Evolutionary conservation across 2,113 vertebrate species (phyloP).

Genomic region (Pelecanoides urinatrix): DNA sequence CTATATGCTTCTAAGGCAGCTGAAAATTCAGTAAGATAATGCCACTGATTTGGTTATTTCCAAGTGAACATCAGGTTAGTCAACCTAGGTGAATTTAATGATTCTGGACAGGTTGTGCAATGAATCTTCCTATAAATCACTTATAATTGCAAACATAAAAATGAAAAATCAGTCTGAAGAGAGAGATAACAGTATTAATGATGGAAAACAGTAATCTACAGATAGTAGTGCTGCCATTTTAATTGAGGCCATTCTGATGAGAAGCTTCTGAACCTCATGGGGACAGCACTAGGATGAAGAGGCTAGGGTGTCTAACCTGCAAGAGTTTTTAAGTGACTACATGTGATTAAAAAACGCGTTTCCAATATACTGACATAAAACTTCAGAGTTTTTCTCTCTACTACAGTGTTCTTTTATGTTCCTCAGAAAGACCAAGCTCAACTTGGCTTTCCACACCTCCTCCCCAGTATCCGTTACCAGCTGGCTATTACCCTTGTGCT

Average conservation of each 20-base stretch:
- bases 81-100: constrained; percentile 90
- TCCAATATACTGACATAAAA: constrained; percentile 3
- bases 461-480: not conserved
- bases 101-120: constrained; percentile 80
- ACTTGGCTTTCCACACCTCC: not conserved
- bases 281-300: constrained; percentile 33
- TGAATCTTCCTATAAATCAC: constrained; percentile 86
- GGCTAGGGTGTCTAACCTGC: not conserved
- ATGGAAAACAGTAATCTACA: constrained; percentile 70
- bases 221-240: constrained; percentile 63
- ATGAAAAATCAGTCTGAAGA: constrained; percentile 85
- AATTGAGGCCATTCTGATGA: constrained; percentile 71
- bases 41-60: constrained; percentile 78
- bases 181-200: constrained; percentile 84
- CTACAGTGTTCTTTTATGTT: not conserved
- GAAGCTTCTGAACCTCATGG: constrained; percentile 52
- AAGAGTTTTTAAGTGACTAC: constrained; percentile 22
- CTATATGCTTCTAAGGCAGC: constrained; percentile 35
- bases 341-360: not conserved
- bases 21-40: constrained; percentile 72
- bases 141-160: constrained; percentile 80
- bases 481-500: not conserved
- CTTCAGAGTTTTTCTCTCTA: not conserved
- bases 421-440: not conserved
- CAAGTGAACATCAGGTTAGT: constrained; percentile 85